Evolutionary conservation across 2,888 invertebrate species (phyloP).

Genomic region (Flexamia atlantica): DNA sequence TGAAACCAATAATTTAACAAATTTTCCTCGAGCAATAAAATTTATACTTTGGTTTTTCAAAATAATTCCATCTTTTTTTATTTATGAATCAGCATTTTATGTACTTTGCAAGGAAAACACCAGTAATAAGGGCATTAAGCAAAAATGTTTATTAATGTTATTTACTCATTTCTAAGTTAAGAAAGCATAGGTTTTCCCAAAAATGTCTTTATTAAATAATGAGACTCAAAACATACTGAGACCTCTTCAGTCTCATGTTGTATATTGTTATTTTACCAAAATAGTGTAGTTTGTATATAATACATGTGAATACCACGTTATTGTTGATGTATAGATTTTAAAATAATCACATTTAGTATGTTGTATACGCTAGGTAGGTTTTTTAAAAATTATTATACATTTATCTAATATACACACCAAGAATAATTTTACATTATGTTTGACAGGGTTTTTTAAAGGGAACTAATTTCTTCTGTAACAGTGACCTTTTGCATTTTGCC

Average conservation of each 20-base stretch:
- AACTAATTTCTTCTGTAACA: slow-evolving; percentile 9
- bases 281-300: slow-evolving; percentile 35
- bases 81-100: not conserved
- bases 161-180: slow-evolving; percentile 27
- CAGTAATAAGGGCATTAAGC: slow-evolving; percentile 44
- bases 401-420: slow-evolving; percentile 26
- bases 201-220: slow-evolving; percentile 34
- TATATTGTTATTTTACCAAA: slow-evolving; percentile 61
- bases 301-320: slow-evolving; percentile 55
- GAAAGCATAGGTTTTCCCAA: not conserved
- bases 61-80: too few relatives aligned
- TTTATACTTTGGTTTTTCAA: too few relatives aligned
- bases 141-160: not conserved
- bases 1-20: too few relatives aligned
- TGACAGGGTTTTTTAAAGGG: slow-evolving; percentile 48
- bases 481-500: not conserved
- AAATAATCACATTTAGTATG: slow-evolving; percentile 42
- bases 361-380: slow-evolving; percentile 57
- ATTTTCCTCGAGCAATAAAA: too few relatives aligned
- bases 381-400: slow-evolving; percentile 44
- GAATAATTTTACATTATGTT: slow-evolving; percentile 3
- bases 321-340: slow-evolving; percentile 56
- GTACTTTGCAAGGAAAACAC: not conserved
- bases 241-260: not conserved
- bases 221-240: slow-evolving; percentile 2